phyloP scores from a whole-genome alignment of 2,113 vertebrate species.

The Zosterops lateralis region DNA sequence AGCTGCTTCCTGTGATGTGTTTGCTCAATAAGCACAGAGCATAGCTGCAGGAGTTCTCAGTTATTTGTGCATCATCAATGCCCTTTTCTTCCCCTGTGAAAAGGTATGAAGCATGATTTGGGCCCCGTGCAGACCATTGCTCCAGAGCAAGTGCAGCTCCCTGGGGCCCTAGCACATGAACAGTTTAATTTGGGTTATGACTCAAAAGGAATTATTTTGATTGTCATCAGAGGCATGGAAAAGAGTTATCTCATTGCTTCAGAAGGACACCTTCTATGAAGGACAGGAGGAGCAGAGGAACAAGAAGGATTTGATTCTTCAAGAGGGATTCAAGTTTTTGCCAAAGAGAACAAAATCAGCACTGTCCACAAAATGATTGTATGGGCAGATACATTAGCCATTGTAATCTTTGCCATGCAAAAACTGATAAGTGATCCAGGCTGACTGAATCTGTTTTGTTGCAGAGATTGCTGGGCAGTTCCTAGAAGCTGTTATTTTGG shows the following conservation, averaged over 20 bases:
- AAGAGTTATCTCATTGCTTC: background rate
- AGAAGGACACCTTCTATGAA: background rate
- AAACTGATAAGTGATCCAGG: background rate
- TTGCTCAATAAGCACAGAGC: background rate
- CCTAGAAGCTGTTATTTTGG: background rate
- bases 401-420: background rate
- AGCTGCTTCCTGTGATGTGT: background rate
- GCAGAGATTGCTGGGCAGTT: background rate
- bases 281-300: background rate
- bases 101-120: background rate
- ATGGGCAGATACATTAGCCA: background rate
- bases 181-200: background rate
- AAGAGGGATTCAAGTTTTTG: background rate
- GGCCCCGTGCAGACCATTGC: too few species aligned
- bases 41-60: background rate
- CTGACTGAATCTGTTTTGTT: background rate
- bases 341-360: background rate
- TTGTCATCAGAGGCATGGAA: background rate
- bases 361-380: background rate
- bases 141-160: background rate
- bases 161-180: fast-evolving
- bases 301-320: background rate
- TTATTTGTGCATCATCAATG: background rate
- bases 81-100: background rate
- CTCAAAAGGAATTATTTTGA: background rate